These are phyloP conservation scores for Rhineura floridana DNA, from an alignment of 2,113 vertebrate genomes.

Conservation along the genomic window DNA sequence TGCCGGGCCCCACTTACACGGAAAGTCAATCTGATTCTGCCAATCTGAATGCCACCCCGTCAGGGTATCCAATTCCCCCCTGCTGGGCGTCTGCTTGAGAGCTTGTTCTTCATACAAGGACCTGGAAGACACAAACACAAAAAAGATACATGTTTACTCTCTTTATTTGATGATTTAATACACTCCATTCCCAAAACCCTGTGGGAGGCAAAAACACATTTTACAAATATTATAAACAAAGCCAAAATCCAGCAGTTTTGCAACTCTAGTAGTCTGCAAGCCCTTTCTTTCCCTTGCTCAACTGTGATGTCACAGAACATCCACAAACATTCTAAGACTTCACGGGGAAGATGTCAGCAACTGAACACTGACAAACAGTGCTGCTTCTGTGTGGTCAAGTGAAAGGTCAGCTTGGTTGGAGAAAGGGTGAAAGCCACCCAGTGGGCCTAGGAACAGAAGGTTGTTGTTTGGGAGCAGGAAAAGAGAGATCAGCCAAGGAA, in stretches of 20 bases:
- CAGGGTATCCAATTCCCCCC: not conserved
- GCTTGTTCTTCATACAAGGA: not conserved
- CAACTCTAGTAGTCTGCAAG: not conserved
- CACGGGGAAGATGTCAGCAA: not conserved
- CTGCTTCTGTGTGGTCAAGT: not conserved
- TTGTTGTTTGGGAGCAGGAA: not conserved
- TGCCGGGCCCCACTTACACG: not conserved
- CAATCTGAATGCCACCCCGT: not conserved
- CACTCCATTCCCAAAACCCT: not conserved
- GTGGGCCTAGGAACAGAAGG: not conserved
- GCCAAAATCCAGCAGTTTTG: not conserved
- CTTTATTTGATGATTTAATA: not conserved
- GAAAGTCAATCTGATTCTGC: not conserved
- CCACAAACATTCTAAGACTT: not conserved
- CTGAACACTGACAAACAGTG: not conserved
- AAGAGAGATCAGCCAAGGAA: not conserved
- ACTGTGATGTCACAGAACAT: not conserved
- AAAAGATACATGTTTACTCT: not conserved
- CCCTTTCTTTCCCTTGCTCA: not conserved
- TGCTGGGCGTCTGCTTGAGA: not conserved
- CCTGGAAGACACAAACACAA: not conserved
- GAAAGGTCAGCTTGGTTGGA: not conserved
- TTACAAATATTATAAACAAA: not conserved
- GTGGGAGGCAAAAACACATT: not conserved
- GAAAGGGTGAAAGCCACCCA: not conserved